Conservation (phyloP, 92 coral and sea anemone species). For the Parazoanthus darwini region DNA sequence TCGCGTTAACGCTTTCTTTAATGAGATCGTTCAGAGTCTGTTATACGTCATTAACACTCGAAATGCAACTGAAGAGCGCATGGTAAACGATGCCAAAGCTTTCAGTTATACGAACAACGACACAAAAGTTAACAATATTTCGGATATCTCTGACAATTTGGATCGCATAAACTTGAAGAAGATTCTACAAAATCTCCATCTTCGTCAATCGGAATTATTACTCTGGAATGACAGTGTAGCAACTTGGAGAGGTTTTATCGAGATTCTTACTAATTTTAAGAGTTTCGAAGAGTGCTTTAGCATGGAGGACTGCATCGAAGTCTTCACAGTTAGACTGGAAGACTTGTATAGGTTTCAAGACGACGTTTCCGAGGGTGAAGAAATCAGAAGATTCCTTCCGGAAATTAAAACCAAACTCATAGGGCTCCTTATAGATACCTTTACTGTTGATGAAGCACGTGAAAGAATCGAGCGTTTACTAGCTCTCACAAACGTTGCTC, state of each 20-base stretch:
- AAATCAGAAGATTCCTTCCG: conserved; percentile 1
- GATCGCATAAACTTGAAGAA: not conserved
- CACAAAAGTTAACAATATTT: not conserved
- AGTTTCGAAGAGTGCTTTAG: conserved; percentile 52
- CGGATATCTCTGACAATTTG: not conserved
- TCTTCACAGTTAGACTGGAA: conserved; percentile 32
- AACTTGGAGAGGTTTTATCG: conserved; percentile 31
- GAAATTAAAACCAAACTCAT: not conserved
- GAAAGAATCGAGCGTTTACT: conserved; percentile 1
- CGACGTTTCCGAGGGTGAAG: conserved; percentile 20
- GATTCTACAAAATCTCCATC: conserved; percentile 9
- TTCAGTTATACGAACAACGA: not conserved
- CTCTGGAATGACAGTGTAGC: conserved; percentile 41
- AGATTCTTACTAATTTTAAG: conserved; percentile 24
- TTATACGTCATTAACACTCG: conserved; percentile 5
- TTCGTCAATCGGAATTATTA: not conserved
- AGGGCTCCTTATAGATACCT: conserved; percentile 8
- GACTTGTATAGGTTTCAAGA: conserved; percentile 50
- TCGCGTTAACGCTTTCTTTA: conserved; percentile 40
- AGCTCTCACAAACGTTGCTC: conserved; percentile 28
- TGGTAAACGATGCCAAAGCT: not conserved
- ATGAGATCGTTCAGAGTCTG: conserved; percentile 47
- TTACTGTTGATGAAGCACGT: conserved; percentile 9
- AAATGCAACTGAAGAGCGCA: conserved; percentile 1
- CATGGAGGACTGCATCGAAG: conserved; percentile 44